Conservation (phyloP, 2,888 invertebrate genomes). For the Dryocosmus kuriphilus region DNA sequence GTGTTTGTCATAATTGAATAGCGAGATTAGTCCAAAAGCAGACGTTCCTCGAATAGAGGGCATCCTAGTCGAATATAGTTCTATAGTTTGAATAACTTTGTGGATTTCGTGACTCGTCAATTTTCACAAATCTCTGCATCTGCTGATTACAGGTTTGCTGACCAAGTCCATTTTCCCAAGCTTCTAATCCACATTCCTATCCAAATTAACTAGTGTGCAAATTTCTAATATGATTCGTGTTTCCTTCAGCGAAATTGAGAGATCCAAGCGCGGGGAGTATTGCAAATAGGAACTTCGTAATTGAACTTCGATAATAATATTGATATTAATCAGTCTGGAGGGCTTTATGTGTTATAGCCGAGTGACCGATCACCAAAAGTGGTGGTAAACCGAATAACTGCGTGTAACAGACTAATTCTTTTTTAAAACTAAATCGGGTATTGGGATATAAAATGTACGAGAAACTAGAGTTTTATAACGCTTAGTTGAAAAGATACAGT, state of each 20-base stretch:
- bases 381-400: no score
- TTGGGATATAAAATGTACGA: no score
- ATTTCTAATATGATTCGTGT: not conserved
- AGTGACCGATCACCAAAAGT: no score
- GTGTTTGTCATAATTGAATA: not conserved
- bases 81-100: not conserved
- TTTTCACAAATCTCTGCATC: not conserved
- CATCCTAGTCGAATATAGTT: not conserved
- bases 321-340: not conserved
- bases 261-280: not conserved
- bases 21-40: not conserved
- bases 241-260: not conserved
- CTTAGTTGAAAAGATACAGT: no score
- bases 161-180: not conserved
- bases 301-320: not conserved
- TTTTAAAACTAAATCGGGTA: no score
- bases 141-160: not conserved
- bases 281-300: not conserved
- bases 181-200: not conserved
- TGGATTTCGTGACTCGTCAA: not conserved
- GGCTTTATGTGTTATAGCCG: not conserved
- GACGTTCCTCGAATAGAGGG: not conserved
- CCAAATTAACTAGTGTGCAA: not conserved
- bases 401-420: no score
- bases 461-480: no score